Base-by-base conservation (phyloP, 1,140 invertebrate genomes). In the Rhopalosiphum padi region DNA sequence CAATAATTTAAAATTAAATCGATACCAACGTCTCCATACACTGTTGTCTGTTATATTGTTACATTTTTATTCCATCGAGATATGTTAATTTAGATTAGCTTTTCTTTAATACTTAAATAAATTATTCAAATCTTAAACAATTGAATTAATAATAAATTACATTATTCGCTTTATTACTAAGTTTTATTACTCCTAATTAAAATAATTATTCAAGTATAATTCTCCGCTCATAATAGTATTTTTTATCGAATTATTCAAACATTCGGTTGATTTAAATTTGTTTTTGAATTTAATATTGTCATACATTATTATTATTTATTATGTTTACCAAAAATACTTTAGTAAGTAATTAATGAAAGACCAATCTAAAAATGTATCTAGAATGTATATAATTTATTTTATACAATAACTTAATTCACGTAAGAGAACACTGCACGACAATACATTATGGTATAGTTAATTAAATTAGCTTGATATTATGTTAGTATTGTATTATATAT, bases 61-160 rank as follows among this genome's bases (percentile, higher is more conserved):
- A 83, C 37, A 83, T 83, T 83, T 23, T 41, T 41, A 83, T 83
- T 83, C 8, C 6, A 37, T 37, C 23, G 37, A 37, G 8, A 83
- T 83, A 83, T 41, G 37, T 83, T 83, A 83, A 83, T 83, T 83
- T 83, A 41, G 21, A 83, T 41, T 83, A 23, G 22, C 22, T 83
- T 83, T 83, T 83, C 60, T 77, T 77, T n/a, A 77, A 35, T n/a
- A 77, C 30, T 18, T 77, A 77, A 77, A 77, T 77, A n/a, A 77
- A 77, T 77, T 77, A 77, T 83, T 41, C 35, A 41, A 83, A 41
- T 83, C 23, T 5, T 83, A 41, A 83, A 37, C 37, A 23, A 35
- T 83, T 35, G 82, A 83, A 83, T 83, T 83, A 23, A 83, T 41
- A 11, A 22, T 83, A 83, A 83, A 41, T 83, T 83, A 83, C n/a